phyloP scores from a whole-genome alignment of 2,113 vertebrate genomes.

The Synodontis membranacea region DNA sequence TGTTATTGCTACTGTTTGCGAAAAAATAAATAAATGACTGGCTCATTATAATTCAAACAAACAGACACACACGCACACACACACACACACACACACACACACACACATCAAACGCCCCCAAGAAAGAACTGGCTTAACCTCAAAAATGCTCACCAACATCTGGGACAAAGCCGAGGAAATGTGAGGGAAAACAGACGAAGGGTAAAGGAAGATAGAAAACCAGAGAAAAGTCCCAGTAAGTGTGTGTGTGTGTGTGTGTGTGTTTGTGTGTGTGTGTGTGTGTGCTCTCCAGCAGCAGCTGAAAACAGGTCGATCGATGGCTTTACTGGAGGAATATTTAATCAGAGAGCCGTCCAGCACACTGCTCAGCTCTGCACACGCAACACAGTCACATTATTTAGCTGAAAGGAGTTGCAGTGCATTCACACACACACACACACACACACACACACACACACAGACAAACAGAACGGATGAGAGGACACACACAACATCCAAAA shows the following conservation, averaged over 20 bases:
- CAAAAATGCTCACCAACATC: neutral
- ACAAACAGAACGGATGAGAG: neutral
- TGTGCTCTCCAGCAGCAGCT: constrained; percentile 69
- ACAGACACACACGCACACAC: neutral
- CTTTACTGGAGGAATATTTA: constrained; percentile 86
- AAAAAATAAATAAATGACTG: neutral
- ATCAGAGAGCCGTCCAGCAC: constrained; percentile 70
- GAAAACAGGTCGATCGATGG: constrained; percentile 84
- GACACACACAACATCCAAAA: neutral
- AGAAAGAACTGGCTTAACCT: neutral
- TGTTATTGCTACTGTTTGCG: neutral
- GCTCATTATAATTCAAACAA: neutral
- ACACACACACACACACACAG: constrained; percentile 3
- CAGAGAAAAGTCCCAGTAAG: constrained; percentile 52
- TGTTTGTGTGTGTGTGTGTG: constrained; percentile 18
- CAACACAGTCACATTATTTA: neutral
- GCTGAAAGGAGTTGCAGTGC: neutral
- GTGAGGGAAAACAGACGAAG: constrained; percentile 13
- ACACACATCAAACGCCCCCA: neutral
- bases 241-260: constrained; percentile 49
- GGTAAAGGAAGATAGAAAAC: constrained; percentile 32
- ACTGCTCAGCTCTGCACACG: neutral
- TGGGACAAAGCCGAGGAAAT: neutral
- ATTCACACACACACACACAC: neutral
- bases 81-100: constrained; percentile 8